Percentiles rank a stretch among this genome's conserved stretches.
These are phyloP conservation scores for Lasioglossum calceatum DNA, from an alignment of 2,888 invertebrate genomes.

Conservation along the genomic window DNA sequence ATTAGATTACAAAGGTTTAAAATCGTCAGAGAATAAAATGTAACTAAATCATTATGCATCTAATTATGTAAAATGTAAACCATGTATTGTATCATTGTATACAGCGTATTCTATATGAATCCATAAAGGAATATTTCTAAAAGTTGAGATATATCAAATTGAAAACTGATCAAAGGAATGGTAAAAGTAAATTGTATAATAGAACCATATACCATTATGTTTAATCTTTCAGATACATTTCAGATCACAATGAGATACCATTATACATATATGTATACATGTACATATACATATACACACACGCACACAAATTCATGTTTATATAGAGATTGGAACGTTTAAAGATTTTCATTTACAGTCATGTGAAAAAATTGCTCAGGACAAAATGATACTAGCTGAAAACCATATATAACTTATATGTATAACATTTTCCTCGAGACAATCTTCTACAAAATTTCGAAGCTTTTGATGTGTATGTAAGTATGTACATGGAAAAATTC, in stretches of 20 bases:
- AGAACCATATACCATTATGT: slow-evolving; percentile 5
- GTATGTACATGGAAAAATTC: too few species aligned
- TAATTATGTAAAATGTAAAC: slow-evolving; percentile 22
- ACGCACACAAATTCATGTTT: not conserved
- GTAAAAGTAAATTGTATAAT: not conserved
- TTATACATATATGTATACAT: not conserved
- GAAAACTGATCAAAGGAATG: not conserved
- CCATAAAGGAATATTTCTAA: slow-evolving; percentile 1
- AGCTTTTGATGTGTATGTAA: too few species aligned
- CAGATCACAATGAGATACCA: not conserved
- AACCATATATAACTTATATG: too few species aligned
- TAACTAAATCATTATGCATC: slow-evolving; percentile 5
- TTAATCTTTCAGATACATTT: not conserved
- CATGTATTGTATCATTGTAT: slow-evolving; percentile 24
- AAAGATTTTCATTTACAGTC: not conserved
- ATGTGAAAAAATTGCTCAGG: not conserved
- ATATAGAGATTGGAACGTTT: not conserved
- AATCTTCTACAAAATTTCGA: too few species aligned
- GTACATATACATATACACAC: too few species aligned
- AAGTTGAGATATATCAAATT: not conserved
- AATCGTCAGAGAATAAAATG: not conserved
- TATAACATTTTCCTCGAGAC: too few species aligned
- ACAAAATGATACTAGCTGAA: too few species aligned
- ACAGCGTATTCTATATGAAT: slow-evolving; percentile 1
- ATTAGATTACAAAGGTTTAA: slow-evolving; percentile 43